Percentiles rank a stretch among this genome's conserved stretches.
These are phyloP conservation scores for Esox masquinongy DNA, from an alignment of 2,797 vertebrate genomes.

Conservation along the genomic window DNA sequence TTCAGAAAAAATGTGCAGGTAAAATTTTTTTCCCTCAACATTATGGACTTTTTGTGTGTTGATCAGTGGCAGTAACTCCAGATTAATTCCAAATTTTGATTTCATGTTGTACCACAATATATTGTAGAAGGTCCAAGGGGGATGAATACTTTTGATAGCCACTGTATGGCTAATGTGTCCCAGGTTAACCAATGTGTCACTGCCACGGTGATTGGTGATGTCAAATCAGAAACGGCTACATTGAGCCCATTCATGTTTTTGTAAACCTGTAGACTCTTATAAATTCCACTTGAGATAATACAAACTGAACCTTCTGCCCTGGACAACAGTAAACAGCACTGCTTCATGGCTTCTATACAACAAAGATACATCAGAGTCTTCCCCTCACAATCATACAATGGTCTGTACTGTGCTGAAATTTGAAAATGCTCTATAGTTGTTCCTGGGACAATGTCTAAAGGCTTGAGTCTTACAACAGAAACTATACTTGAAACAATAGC, in stretches of 20 bases:
- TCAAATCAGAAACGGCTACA: conserved; percentile 64
- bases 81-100: too few species aligned
- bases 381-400: neutral
- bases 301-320: conserved; percentile 46
- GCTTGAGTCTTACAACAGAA: neutral
- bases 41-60: too few species aligned
- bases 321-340: conserved; percentile 35
- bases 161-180: conserved; percentile 20
- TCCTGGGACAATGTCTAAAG: neutral
- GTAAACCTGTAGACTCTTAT: conserved; percentile 64
- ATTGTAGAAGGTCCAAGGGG: too few species aligned
- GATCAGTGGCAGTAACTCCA: too few species aligned
- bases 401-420: neutral
- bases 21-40: too few species aligned
- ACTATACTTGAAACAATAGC: neutral
- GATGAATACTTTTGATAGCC: too few species aligned
- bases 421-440: neutral
- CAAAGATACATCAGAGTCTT: conserved; percentile 19
- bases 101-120: too few species aligned
- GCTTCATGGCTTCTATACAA: conserved; percentile 58
- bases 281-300: conserved; percentile 74
- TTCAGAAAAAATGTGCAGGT: too few species aligned
- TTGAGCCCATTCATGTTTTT: conserved; percentile 70
- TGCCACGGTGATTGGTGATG: conserved; percentile 58
- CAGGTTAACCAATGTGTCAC: conserved; percentile 51